Evolutionary conservation across 64 coral and sea anemone species (phyloP), one percentile per base, ranked within the genome.

Genomic region (Montipora efflorescens): DNA sequence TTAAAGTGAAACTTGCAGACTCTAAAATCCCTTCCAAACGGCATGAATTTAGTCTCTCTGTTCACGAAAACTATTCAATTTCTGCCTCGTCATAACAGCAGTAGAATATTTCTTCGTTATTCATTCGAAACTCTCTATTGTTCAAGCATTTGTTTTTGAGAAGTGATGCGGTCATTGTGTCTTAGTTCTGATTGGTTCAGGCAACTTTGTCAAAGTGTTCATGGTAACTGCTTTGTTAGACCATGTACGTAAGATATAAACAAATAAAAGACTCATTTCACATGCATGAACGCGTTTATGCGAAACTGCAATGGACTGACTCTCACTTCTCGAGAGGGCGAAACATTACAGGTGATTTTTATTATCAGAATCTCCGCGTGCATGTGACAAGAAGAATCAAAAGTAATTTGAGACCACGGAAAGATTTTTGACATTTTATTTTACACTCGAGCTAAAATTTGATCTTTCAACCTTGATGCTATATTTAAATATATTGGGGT

Each of bases 51-150:
- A 18, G 10, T 78, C 13, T 45, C 76, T 78, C 15, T 48, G 7
- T 49, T 78, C 46, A 5, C 14, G 36, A 36, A 36, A 19, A 49
- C 9, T 14, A 9, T 8, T 50, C 22, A 46, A 22, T 86, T 86
- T 86, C 18, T 86, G 82, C 82, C 68, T 72, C 18, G 82, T 86
- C 82, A 86, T 68, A 4, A 15, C 19, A 4, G 12, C 19, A 11
- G 16, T 46, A 3, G 28, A n/a, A 72, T 86, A 86, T 86, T 86
- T 86, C 47, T 44, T 71, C 47, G 7, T 71, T 16, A 71, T 47
- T 71, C 45, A 71, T 47, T 71, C 45, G 45, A 49, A 48, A 45
- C 19, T 19, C 45, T 50, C 19, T 0, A 20, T 16, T 86, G 45
- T 50, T 86, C 46, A 9, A 8, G 62, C 47, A 48, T 52, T 86